phyloP scores from a whole-genome alignment of 1,140 invertebrate genomes.

The Lethocerus indicus region DNA sequence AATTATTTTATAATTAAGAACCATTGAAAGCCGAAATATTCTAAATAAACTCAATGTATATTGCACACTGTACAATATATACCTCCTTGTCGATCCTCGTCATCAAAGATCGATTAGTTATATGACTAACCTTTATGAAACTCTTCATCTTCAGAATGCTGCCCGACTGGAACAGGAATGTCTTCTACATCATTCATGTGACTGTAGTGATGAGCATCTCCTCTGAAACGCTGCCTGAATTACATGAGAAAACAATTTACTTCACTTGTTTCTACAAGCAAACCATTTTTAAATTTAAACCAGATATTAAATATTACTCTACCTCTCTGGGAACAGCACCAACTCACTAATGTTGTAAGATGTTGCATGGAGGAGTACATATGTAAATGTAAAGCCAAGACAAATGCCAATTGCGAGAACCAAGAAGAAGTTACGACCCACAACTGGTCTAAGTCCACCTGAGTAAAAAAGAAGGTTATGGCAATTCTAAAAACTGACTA shows the following conservation, averaged over 20 bases:
- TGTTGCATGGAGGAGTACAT: slow-evolving; percentile 21
- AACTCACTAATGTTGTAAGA: slow-evolving; percentile 14
- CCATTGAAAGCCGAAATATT: not conserved
- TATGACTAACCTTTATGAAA: slow-evolving; percentile 31
- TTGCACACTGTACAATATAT: not conserved
- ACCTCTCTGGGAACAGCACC: slow-evolving; percentile 16
- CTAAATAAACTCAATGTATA: not conserved
- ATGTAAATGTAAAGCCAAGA: slow-evolving; percentile 26
- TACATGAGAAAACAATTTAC: not conserved
- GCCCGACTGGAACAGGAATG: slow-evolving; percentile 25
- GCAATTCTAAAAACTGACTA: no score
- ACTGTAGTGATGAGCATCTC: slow-evolving; percentile 39
- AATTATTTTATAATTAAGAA: not conserved
- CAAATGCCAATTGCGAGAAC: slow-evolving; percentile 23
- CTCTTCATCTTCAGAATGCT: slow-evolving; percentile 36
- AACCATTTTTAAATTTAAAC: not conserved
- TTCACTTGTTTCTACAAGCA: not conserved
- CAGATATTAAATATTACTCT: slow-evolving; percentile 1
- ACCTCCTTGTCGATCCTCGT: not conserved
- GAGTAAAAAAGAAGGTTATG: no score
- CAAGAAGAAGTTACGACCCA: slow-evolving; percentile 24
- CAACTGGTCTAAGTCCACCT: slow-evolving; percentile 14
- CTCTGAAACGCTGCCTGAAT: slow-evolving; percentile 10
- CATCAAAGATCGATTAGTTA: not conserved
- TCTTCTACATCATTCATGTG: slow-evolving; percentile 34